Conservation (phyloP, 2,888 invertebrate species). For the Cryptus viduatorius region DNA sequence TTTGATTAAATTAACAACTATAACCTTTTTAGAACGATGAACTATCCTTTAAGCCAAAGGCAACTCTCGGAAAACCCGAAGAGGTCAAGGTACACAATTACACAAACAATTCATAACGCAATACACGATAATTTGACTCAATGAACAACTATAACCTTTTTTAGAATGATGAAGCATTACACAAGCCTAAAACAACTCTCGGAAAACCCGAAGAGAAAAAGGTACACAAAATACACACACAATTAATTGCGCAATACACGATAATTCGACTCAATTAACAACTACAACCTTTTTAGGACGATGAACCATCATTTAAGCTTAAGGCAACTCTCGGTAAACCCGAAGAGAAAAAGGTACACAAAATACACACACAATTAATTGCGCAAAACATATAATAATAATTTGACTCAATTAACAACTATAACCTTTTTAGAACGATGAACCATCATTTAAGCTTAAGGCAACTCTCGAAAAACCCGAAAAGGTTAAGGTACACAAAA, state of each 20-base stretch:
- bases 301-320: constrained; percentile 65
- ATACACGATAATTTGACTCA: too few relatives aligned
- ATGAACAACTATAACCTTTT: too few relatives aligned
- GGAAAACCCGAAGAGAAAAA: constrained; percentile 67
- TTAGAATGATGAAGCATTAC: constrained; percentile 69
- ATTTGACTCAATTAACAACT: constrained; percentile 42
- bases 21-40: constrained; percentile 70
- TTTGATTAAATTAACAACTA: constrained; percentile 40
- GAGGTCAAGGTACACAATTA: constrained; percentile 59
- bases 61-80: constrained; percentile 66
- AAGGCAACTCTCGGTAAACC: constrained; percentile 69
- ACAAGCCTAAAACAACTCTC: constrained; percentile 68
- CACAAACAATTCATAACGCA: background rate
- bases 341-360: constrained; percentile 68
- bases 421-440: constrained; percentile 69
- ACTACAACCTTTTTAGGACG: constrained; percentile 66
- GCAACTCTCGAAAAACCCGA: constrained; percentile 66
- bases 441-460: constrained; percentile 67
- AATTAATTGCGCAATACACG: constrained; percentile 67
- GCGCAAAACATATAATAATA: too few relatives aligned
- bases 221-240: constrained; percentile 62
- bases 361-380: constrained; percentile 11
- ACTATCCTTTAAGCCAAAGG: constrained; percentile 65
- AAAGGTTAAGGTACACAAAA: constrained; percentile 60
- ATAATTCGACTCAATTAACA: constrained; percentile 46